Percentiles rank a stretch among this genome's conserved stretches.
Conservation (phyloP, 2,113 vertebrate species). For the Pandion haliaetus region DNA sequence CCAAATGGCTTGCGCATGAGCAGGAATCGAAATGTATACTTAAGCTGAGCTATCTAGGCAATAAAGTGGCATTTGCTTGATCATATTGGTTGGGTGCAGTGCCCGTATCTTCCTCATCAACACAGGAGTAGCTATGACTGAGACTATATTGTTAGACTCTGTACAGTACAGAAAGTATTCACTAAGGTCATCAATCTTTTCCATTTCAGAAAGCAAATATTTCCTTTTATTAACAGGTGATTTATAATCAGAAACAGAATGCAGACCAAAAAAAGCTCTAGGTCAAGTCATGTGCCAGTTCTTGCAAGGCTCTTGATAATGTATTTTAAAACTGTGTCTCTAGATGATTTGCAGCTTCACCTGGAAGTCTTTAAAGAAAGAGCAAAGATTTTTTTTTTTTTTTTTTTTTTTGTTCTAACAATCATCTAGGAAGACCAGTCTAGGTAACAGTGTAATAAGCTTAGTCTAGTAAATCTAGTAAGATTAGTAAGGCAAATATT, state of each 20-base stretch:
- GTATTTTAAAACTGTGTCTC: not conserved
- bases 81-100: no score
- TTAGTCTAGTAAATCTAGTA: not conserved
- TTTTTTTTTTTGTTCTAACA: not conserved
- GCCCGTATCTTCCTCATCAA: no score
- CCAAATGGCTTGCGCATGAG: no score
- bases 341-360: not conserved
- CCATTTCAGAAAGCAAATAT: not conserved
- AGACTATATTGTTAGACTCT: not conserved
- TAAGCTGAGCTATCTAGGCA: no score
- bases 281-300: not conserved
- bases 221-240: not conserved
- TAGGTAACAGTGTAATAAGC: not conserved
- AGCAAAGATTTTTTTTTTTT: not conserved
- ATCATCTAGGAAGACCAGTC: not conserved
- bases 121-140: not conserved
- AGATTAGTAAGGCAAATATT: not conserved
- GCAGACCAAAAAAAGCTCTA: not conserved
- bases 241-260: not conserved
- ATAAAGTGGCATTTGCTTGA: no score
- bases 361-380: not conserved
- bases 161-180: not conserved
- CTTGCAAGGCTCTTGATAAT: not conserved
- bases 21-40: no score
- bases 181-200: not conserved